Conservation (phyloP, 37 sponge, comb jelly and placozoan species). For the Agelas oroides region DNA sequence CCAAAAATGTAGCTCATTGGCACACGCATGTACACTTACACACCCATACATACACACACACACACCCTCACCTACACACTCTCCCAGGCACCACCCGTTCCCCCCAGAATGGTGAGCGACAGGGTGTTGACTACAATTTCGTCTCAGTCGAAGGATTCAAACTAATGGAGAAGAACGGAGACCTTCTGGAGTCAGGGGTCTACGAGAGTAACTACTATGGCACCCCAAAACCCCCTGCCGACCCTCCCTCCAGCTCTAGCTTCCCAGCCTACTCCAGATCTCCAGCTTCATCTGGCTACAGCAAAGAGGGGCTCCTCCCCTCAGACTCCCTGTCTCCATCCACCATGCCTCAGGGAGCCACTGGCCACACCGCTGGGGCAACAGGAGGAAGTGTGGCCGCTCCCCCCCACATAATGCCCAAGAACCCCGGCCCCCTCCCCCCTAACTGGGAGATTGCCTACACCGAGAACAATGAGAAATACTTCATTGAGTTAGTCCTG, state of each 20-base stretch:
- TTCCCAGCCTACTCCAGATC: constrained; percentile 61
- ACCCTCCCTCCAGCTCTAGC: constrained; percentile 52
- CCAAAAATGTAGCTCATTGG: no score
- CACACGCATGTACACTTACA: not conserved
- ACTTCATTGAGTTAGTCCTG: constrained; percentile 94
- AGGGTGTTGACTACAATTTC: constrained; percentile 93
- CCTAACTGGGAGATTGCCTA: constrained; percentile 97
- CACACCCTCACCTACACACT: not conserved
- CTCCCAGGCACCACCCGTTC: constrained; percentile 88
- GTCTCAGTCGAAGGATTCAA: constrained; percentile 89
- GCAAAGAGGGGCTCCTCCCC: constrained; percentile 40
- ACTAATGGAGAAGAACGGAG: constrained; percentile 79
- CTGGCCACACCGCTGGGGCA: not conserved
- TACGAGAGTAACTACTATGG: constrained; percentile 92
- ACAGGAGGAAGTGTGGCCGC: not conserved
- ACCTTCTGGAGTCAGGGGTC: constrained; percentile 90
- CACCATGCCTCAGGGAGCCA: not conserved
- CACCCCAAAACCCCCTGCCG: constrained; percentile 91
- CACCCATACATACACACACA: not conserved
- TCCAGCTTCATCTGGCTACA: constrained; percentile 62
- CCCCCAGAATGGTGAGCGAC: constrained; percentile 85
- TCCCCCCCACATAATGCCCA: constrained; percentile 4
- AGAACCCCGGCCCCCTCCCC: constrained; percentile 91
- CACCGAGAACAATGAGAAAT: constrained; percentile 93
- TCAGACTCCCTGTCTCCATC: constrained; percentile 21